Base-by-base conservation (phyloP, 2,888 invertebrate genomes). In the Thera britannica region DNA sequence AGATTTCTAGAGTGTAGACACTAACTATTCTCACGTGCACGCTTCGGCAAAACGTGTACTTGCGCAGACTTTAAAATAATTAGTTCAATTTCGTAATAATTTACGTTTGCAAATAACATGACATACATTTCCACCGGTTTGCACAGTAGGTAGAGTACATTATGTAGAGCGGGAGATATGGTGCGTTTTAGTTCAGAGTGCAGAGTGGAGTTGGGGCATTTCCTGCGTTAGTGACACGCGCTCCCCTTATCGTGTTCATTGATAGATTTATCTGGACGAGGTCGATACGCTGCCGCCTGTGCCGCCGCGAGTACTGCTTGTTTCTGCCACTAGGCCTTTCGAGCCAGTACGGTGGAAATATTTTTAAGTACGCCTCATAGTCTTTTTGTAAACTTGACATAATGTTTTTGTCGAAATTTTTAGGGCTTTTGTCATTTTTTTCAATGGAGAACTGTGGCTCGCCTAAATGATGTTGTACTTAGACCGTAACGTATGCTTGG, bases 191-290 rank as follows among this genome's bases (percentile, higher is more conserved):
- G 84, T 83, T 83, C 85, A 86, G 82, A 86, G 87, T 82, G 87
- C 89, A 85, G 82, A 83, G 86, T 81, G 84, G 81, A 79, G 84
- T 79, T 77, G 78, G 81, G 84, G 86, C 85, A 89, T 89, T 91
- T 91, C 91, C 92, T 91, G 85, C 80, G 90, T 80, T 83, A 83
- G 83, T 86, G 90, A 85, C 89, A 87, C 88, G 87, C 87, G 89
- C 82, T 82, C 87, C 90, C 87, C 89, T 90, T 92, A 92, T 93
- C 92, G 76, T 81, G 78, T 88, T 90, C 92, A 93, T 93, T 93
- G 92, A 93, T 92, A 90, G 88, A 91, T 92, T 90, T 93, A 92
- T 92, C 92, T 89, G 81, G 81, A 79, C 89, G 92, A 90, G 92
- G 91, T 92, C 91, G 88, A 79, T 79, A 75, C 78, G 59, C 60